These are phyloP conservation scores for Psephotus haematonotus DNA, from an alignment of 2,113 vertebrate genomes.

Conservation along the genomic window DNA sequence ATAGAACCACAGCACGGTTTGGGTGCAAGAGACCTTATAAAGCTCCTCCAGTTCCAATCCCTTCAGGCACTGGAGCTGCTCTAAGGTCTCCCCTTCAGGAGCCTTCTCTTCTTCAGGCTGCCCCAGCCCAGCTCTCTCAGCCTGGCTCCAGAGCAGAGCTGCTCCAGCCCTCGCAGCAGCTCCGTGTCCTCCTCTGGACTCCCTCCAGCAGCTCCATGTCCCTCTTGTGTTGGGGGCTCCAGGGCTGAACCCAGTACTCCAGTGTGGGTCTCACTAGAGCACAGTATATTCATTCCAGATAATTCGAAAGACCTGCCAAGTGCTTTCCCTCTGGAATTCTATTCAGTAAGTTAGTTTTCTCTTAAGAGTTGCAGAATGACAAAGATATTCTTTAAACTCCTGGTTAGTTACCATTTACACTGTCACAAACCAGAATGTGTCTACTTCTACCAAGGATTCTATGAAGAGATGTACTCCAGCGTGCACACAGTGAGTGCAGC, in stretches of 20 bases:
- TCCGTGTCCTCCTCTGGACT: background rate
- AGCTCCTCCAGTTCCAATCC: background rate
- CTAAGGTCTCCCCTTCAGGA: no score
- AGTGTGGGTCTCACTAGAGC: background rate
- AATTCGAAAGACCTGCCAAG: background rate
- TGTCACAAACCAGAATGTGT: background rate
- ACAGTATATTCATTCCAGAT: background rate
- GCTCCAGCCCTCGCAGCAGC: background rate
- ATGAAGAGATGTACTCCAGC: background rate
- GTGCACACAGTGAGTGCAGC: background rate
- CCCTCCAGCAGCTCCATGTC: background rate
- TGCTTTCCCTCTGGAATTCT: background rate
- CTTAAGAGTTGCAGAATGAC: background rate
- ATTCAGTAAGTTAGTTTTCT: background rate
- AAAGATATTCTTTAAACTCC: background rate
- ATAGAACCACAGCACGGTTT: background rate
- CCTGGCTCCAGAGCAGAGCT: background rate
- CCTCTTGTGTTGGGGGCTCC: background rate
- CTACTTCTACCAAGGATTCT: background rate
- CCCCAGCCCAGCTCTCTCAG: background rate
- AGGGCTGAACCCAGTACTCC: background rate
- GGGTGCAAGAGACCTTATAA: no score
- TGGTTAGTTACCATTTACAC: background rate
- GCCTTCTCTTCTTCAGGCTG: no score
- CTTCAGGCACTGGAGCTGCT: background rate